A percentile compares a stretch with the other conserved stretches of the same genome.
Evolutionary conservation across 2,888 invertebrate genomes (phyloP).

Genomic region (Xestia sexstrigata): DNA sequence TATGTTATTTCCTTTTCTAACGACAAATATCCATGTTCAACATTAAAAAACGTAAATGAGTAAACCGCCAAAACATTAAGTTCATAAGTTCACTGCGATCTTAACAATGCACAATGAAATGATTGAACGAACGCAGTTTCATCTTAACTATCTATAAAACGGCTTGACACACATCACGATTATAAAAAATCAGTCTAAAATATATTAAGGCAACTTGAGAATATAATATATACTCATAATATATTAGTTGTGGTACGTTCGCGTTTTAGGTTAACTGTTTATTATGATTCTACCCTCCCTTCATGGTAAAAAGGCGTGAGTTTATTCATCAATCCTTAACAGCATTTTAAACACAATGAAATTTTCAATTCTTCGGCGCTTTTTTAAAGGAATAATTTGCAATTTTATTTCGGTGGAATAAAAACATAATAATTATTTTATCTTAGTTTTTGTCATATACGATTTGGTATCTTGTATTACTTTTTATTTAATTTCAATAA

Average conservation of each 20-base stretch:
- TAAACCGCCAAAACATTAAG: constrained; percentile 69
- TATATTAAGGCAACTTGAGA: constrained; percentile 92
- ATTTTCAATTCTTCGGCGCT: background rate
- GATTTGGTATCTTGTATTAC: constrained; percentile 29
- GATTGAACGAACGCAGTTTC: constrained; percentile 71
- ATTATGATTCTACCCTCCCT: background rate
- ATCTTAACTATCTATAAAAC: constrained; percentile 73
- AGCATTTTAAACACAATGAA: background rate
- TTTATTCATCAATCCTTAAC: constrained; percentile 4
- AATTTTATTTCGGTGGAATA: constrained; percentile 4
- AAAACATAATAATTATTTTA: background rate
- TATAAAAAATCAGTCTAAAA: constrained; percentile 92
- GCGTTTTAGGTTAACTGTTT: constrained; percentile 62
- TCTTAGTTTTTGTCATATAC: constrained; percentile 27
- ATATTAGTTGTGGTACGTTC: constrained; percentile 68
- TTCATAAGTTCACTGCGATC: constrained; percentile 76
- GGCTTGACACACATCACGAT: constrained; percentile 81
- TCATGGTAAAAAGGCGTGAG: background rate
- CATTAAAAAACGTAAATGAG: constrained; percentile 50
- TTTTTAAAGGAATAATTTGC: background rate
- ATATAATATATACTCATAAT: constrained; percentile 80
- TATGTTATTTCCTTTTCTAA: background rate
- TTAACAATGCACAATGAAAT: constrained; percentile 68
- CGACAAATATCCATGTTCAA: constrained; percentile 63
- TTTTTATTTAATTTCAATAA: constrained; percentile 15